phyloP scores from a whole-genome alignment of 1,140 invertebrate species.

The Aphelinus certus region DNA sequence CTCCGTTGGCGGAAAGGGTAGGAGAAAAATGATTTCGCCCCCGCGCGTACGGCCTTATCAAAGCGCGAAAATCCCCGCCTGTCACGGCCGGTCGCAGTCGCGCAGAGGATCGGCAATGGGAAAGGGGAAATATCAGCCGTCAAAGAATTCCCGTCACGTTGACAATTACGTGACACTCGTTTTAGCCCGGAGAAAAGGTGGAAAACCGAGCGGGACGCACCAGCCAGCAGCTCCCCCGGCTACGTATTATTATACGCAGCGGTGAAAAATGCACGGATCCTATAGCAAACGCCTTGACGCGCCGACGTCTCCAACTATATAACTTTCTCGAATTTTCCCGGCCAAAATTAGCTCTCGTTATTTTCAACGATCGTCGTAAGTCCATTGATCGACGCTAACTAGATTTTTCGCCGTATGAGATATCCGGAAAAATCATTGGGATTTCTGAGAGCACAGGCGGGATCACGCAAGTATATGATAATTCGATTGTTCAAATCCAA shows the following conservation, averaged over 20 bases:
- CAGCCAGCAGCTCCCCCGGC: neutral
- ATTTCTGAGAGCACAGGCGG: no score
- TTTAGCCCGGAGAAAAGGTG: neutral
- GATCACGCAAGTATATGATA: no score
- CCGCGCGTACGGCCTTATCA: no score
- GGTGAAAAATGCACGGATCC: constrained; percentile 19
- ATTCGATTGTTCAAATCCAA: no score
- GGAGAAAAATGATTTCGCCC: neutral
- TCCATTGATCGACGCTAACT: no score
- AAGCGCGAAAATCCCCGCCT: no score
- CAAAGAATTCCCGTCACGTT: constrained; percentile 26
- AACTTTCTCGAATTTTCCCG: no score
- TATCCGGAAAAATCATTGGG: no score
- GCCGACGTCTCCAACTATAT: no score
- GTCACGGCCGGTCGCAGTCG: neutral
- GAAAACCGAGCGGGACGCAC: neutral
- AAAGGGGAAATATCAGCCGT: neutral
- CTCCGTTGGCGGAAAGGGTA: neutral
- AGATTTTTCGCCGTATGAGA: no score
- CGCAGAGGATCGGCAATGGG: neutral
- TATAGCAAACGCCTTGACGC: neutral
- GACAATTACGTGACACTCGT: constrained; percentile 17
- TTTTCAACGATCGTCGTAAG: no score
- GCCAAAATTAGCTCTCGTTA: no score
- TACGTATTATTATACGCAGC: neutral